Percentiles rank a stretch among this genome's conserved stretches.
phyloP scores from a whole-genome alignment of 2,888 invertebrate genomes.

The Drosophila cognata region DNA sequence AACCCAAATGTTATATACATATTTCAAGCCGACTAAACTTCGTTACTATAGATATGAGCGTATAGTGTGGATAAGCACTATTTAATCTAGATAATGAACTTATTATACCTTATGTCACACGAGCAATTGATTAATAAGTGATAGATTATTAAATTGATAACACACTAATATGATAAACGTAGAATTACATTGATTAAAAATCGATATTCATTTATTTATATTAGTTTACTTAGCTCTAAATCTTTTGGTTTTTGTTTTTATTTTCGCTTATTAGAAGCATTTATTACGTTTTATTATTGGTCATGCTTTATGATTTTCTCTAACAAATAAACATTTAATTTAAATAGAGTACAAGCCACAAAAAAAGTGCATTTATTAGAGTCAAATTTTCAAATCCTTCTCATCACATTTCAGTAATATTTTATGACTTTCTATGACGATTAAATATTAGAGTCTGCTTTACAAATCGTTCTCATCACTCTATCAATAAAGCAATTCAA shows the following conservation, averaged over 20 bases:
- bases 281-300: background rate
- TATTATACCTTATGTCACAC: constrained; percentile 20
- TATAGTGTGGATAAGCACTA: constrained; percentile 29
- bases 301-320: background rate
- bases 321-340: background rate
- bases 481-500: background rate
- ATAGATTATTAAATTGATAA: constrained; percentile 36
- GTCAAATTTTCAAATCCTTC: background rate
- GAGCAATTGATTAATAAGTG: constrained; percentile 45
- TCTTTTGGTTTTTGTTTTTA: background rate
- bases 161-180: constrained; percentile 9
- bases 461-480: constrained; percentile 7
- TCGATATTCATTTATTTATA: background rate
- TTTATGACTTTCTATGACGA: background rate
- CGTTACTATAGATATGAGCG: background rate
- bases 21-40: background rate
- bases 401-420: background rate
- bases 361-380: background rate
- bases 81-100: constrained; percentile 45
- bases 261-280: background rate
- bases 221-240: background rate
- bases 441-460: background rate
- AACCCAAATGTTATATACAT: background rate
- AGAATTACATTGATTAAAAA: constrained; percentile 34
- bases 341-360: background rate